These are phyloP conservation scores for Trichopoda pennipes DNA, from an alignment of 2,888 invertebrate species.

Conservation along the genomic window DNA sequence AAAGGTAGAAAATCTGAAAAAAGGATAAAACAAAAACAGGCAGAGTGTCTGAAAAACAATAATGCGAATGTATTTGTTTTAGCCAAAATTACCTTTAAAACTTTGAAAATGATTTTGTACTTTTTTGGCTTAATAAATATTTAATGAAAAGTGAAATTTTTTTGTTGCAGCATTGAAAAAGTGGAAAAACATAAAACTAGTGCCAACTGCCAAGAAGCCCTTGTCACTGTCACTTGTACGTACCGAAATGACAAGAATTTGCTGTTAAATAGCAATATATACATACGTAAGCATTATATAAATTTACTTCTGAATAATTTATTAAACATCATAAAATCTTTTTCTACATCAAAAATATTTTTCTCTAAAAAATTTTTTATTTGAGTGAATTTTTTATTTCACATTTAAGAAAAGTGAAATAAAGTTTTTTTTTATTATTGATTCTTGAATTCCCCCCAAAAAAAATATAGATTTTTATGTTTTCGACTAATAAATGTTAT, in stretches of 20 bases:
- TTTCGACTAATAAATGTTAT: neutral
- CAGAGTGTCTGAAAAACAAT: neutral
- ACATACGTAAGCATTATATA: neutral
- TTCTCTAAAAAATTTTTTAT: constrained; percentile 4
- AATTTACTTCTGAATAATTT: neutral
- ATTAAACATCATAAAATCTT: neutral
- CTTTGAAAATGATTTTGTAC: constrained; percentile 57
- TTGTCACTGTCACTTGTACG: constrained; percentile 55
- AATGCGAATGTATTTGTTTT: constrained; percentile 35
- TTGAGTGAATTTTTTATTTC: constrained; percentile 16
- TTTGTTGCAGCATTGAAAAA: constrained; percentile 27
- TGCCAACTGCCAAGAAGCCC: constrained; percentile 41
- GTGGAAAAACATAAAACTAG: neutral
- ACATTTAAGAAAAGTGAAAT: constrained; percentile 13
- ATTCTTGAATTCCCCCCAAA: neutral
- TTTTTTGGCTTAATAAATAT: constrained; percentile 62
- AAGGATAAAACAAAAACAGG: neutral
- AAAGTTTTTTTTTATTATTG: constrained; percentile 12
- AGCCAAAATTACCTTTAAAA: constrained; percentile 50
- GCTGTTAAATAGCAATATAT: constrained; percentile 8
- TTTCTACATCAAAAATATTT: neutral
- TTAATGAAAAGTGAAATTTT: constrained; percentile 65
- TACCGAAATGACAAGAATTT: constrained; percentile 27
- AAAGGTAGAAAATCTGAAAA: constrained; percentile 6
- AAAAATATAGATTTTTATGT: constrained; percentile 25